Conservation (phyloP, 1,140 invertebrate species). For the Microplitis mediator region DNA sequence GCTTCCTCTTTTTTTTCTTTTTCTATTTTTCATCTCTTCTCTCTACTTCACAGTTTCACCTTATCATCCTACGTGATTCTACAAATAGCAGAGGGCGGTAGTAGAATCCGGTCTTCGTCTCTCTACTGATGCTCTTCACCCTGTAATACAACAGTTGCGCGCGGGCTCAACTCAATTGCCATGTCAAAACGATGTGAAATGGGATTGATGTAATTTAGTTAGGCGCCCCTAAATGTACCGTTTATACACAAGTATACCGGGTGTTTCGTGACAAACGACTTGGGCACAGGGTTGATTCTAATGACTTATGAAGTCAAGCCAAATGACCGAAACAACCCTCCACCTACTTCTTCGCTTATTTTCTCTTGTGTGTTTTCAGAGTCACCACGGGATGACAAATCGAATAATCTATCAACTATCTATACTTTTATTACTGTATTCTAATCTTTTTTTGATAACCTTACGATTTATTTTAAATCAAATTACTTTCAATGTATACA, state of each 20-base stretch:
- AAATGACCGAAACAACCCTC: conserved; percentile 55
- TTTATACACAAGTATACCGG: conserved; percentile 39
- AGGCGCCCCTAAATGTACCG: conserved; percentile 45
- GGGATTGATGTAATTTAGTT: conserved; percentile 64
- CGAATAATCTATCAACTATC: neutral
- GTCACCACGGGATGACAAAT: conserved; percentile 5
- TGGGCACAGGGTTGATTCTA: conserved; percentile 56
- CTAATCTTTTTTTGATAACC: neutral
- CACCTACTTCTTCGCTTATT: conserved; percentile 34
- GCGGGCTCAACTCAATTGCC: conserved; percentile 55
- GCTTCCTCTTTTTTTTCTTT: neutral
- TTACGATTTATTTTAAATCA: too few relatives aligned
- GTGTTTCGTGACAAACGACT: conserved; percentile 47
- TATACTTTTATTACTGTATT: neutral
- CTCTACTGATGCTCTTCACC: neutral
- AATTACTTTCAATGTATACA: too few relatives aligned
- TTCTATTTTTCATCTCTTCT: neutral
- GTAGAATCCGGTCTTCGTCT: conserved; percentile 21
- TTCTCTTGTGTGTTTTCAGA: neutral
- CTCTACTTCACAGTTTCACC: neutral
- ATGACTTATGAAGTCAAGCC: conserved; percentile 64
- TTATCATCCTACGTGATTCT: neutral
- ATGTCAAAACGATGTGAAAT: conserved; percentile 63
- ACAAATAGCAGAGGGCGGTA: conserved; percentile 4
- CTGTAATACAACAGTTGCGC: conserved; percentile 54